phyloP scores from a whole-genome alignment of 2,797 vertebrate genomes.

The Pseudochirops corinnae region DNA sequence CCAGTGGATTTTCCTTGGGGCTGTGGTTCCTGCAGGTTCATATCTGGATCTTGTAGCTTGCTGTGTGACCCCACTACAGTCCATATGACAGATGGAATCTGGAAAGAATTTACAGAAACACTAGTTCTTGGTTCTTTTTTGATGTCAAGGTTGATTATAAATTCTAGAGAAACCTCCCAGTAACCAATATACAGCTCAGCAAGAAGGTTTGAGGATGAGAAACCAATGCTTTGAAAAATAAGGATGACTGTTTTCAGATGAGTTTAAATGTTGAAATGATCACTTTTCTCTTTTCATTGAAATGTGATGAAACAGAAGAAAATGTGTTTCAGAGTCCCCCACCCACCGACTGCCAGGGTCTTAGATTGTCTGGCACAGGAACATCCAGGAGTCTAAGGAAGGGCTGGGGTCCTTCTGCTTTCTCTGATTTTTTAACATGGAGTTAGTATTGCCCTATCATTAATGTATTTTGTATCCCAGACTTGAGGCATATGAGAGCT shows the following conservation, averaged over 20 bases:
- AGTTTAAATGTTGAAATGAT: constrained; percentile 64
- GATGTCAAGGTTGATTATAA: constrained; percentile 87
- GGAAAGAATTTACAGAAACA: constrained; percentile 85
- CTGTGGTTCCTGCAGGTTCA: constrained; percentile 64
- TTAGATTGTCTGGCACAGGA: background rate
- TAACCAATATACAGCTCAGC: constrained; percentile 84
- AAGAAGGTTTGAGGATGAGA: constrained; percentile 77
- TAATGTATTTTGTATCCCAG: background rate
- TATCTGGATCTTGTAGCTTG: constrained; percentile 86
- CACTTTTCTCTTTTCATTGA: background rate
- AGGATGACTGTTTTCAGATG: constrained; percentile 87
- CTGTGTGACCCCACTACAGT: constrained; percentile 87
- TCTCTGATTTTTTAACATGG: background rate
- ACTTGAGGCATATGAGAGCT: background rate
- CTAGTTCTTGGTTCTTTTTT: constrained; percentile 84
- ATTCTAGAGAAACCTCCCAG: constrained; percentile 79
- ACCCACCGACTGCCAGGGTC: background rate
- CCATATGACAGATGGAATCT: constrained; percentile 90
- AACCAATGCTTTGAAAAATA: constrained; percentile 84
- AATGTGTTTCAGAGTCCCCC: background rate
- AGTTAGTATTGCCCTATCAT: background rate
- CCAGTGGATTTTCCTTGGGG: constrained; percentile 80
- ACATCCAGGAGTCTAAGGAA: background rate
- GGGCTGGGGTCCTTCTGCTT: background rate
- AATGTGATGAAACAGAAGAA: background rate